These are phyloP conservation scores for Petrolisthes cinctipes DNA, from an alignment of 2,888 invertebrate genomes.

Conservation along the genomic window DNA sequence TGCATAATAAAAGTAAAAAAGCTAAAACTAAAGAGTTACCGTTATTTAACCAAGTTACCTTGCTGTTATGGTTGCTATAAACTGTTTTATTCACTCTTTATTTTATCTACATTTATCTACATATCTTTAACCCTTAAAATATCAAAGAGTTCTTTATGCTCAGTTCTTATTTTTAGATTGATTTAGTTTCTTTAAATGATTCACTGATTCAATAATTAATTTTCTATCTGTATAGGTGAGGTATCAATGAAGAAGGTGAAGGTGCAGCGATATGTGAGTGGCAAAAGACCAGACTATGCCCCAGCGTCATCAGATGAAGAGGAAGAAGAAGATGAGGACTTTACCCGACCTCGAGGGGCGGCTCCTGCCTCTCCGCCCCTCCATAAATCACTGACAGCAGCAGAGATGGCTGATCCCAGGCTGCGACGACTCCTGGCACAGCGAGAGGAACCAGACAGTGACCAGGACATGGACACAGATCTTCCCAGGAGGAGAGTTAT, in stretches of 20 bases:
- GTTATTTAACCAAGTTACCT: too few species aligned
- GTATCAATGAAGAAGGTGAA: conserved; percentile 99
- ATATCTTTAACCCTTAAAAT: too few species aligned
- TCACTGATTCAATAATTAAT: too few species aligned
- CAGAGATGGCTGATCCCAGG: conserved; percentile 64
- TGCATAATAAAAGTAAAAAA: too few species aligned
- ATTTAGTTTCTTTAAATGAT: too few species aligned
- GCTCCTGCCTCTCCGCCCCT: conserved; percentile 49
- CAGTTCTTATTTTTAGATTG: too few species aligned
- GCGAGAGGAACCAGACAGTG: neutral
- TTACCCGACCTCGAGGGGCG: conserved; percentile 68
- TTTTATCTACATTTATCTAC: too few species aligned
- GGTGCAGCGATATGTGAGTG: conserved; percentile 97
- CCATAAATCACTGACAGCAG: conserved; percentile 61
- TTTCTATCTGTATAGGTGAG: conserved; percentile 76
- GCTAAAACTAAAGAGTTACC: too few species aligned
- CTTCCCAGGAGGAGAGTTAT: conserved; percentile 40
- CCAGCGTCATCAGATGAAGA: conserved; percentile 87
- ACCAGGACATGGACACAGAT: conserved; percentile 55
- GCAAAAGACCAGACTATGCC: conserved; percentile 96
- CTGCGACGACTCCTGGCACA: conserved; percentile 58
- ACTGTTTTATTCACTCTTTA: too few species aligned
- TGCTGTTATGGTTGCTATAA: too few species aligned
- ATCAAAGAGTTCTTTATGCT: too few species aligned
- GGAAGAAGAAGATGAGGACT: conserved; percentile 71